These are phyloP conservation scores for Xiphydria camelus DNA, from an alignment of 2,888 invertebrate genomes.

Conservation along the genomic window DNA sequence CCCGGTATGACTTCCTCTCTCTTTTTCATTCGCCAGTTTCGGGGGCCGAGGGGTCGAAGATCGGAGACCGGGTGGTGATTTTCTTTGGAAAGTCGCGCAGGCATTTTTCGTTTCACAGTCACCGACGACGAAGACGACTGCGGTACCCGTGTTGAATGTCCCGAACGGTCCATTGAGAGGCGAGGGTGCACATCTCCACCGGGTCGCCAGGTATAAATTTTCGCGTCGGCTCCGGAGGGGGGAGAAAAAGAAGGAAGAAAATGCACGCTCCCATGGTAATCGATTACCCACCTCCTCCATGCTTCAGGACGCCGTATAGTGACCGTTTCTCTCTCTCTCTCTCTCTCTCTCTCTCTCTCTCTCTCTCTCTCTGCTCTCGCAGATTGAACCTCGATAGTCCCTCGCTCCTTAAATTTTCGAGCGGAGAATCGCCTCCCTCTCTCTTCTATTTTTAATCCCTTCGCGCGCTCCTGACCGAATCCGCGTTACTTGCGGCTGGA, in stretches of 20 bases:
- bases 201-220: slow-evolving; percentile 54
- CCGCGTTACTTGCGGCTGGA: too few relatives aligned
- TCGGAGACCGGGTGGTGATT: slow-evolving; percentile 29
- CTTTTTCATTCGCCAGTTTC: slow-evolving; percentile 18
- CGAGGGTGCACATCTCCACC: slow-evolving; percentile 45
- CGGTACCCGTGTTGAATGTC: slow-evolving; percentile 51
- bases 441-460: slow-evolving; percentile 10
- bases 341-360: too few relatives aligned
- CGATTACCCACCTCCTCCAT: slow-evolving; percentile 52
- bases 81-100: slow-evolving; percentile 47
- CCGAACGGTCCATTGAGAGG: slow-evolving; percentile 39
- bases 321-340: too few relatives aligned
- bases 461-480: slow-evolving; percentile 16
- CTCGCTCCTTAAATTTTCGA: slow-evolving; percentile 5
- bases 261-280: slow-evolving; percentile 48
- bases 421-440: too few relatives aligned
- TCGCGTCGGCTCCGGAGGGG: slow-evolving; percentile 40
- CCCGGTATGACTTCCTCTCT: slow-evolving; percentile 17
- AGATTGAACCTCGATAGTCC: slow-evolving; percentile 48
- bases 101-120: slow-evolving; percentile 51
- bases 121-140: too few relatives aligned
- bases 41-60: slow-evolving; percentile 1
- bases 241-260: slow-evolving; percentile 25
- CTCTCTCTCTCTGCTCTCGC: too few relatives aligned
- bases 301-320: slow-evolving; percentile 47